Evolutionary conservation across 64 coral and sea anemone genomes (phyloP), one percentile per base, ranked within the genome.

Genomic region (Cladopsammia gracilis): DNA sequence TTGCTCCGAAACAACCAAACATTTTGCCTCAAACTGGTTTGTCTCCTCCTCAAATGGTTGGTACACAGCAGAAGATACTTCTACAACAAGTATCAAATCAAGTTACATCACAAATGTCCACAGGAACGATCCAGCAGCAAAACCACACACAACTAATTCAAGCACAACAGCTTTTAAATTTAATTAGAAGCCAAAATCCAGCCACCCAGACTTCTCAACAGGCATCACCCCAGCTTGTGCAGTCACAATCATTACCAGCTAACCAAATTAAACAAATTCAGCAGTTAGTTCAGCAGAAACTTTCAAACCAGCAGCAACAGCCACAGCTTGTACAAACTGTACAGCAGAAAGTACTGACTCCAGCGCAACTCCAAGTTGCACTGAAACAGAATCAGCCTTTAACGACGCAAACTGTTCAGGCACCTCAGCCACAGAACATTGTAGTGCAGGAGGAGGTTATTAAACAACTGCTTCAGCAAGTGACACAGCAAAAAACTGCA

Each of bases 1-100:
- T 97, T 88, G 96, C 96, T 74, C 96, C 96, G 8, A 97, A 97
- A 64, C 93, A 95, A 50, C 87, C 89, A 61, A 83, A 60, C 47
- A 65, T 97, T n/a, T 73, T 92, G 66, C 76, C 96, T 69, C 92
- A 92, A 80, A 70, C 88, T 65, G 79, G 86, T 48, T 45, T 83
- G 60, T 83, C 80, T 11, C 80, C 80, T 13, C 62, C 80, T 22
- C 80, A 83, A 66, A 49, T 83, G 42, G 80, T 67, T 64, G 58
- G 80, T 66, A 47, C 80, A 12, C 60, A 83, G 4, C 80, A 83
- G 9, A 83, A 83, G 43, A 83, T 83, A 65, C 60, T 83, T 83
- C 45, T 83, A 7, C 80, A 83, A 24, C 80, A 83, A 24, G 61
- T 83, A 15, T 49, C 80, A 23, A 83, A 83, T 49, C 80, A 47